Conservation (phyloP, 2,888 invertebrate genomes). For the Tetrapedia diversipes region DNA sequence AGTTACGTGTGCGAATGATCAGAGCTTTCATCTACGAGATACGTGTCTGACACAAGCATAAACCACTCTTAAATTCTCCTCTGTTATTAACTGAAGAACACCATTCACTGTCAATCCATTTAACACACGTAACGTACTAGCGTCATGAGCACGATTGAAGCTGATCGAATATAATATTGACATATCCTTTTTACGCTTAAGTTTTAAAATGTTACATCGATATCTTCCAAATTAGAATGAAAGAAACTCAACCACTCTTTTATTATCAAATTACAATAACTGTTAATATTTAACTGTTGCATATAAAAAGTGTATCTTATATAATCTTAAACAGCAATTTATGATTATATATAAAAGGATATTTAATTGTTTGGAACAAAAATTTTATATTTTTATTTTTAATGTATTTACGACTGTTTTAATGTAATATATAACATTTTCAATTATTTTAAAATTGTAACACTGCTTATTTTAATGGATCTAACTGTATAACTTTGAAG, state of each 20-base stretch:
- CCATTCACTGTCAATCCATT: constrained; percentile 18
- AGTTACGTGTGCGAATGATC: constrained; percentile 24
- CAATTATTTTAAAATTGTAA: background rate
- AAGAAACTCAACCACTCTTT: background rate
- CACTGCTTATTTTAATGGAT: background rate
- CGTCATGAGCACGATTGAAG: background rate
- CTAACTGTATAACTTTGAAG: constrained; percentile 20
- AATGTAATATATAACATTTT: background rate
- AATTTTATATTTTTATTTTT: too few species aligned
- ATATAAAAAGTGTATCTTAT: background rate
- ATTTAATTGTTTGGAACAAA: background rate
- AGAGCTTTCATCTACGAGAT: constrained; percentile 36
- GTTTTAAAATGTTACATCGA: background rate
- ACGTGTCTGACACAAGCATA: constrained; percentile 18
- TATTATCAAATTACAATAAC: background rate
- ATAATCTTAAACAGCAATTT: background rate
- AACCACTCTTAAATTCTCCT: constrained; percentile 33
- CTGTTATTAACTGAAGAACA: constrained; percentile 35
- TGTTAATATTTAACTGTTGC: background rate
- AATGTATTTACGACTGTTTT: background rate
- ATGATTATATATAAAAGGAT: background rate
- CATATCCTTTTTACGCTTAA: background rate
- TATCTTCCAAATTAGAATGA: background rate
- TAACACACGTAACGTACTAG: background rate
- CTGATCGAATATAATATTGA: background rate